A percentile compares a stretch with the other conserved stretches of the same genome.
Conservation (phyloP, 2,888 invertebrate genomes). For the Terebella lapidaria region DNA sequence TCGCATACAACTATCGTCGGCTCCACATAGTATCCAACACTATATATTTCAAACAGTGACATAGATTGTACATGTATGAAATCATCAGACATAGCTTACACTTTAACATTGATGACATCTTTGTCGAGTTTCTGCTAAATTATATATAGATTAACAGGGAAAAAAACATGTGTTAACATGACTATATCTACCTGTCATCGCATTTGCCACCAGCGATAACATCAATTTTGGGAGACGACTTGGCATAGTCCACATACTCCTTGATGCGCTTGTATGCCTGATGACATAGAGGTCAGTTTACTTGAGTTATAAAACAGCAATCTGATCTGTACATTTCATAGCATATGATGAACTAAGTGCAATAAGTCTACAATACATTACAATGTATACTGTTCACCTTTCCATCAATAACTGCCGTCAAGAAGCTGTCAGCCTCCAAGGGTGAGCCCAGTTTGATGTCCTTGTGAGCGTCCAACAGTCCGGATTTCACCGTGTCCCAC, state of each 20-base stretch:
- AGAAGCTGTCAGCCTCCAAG: conserved; percentile 70
- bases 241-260: conserved; percentile 83
- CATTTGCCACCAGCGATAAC: conserved; percentile 84
- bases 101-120: no score
- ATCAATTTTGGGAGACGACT: conserved; percentile 66
- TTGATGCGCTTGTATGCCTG: conserved; percentile 78
- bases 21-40: conserved; percentile 82
- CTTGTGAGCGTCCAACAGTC: conserved; percentile 66
- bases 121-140: no score
- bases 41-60: conserved; percentile 37
- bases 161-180: no score
- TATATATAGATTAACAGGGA: no score
- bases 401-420: conserved; percentile 95
- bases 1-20: conserved; percentile 85
- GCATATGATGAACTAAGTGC: no score
- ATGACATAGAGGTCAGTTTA: no score
- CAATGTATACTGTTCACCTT: conserved; percentile 62
- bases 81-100: no score
- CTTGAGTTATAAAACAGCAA: no score
- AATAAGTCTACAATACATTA: no score
- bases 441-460: conserved; percentile 79
- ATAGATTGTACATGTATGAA: no score
- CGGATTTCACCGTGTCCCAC: conserved; percentile 66
- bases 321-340: no score
- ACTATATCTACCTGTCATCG: conserved; percentile 64